phyloP scores from a whole-genome alignment of 2,888 invertebrate genomes.

The Elmis aenea region DNA sequence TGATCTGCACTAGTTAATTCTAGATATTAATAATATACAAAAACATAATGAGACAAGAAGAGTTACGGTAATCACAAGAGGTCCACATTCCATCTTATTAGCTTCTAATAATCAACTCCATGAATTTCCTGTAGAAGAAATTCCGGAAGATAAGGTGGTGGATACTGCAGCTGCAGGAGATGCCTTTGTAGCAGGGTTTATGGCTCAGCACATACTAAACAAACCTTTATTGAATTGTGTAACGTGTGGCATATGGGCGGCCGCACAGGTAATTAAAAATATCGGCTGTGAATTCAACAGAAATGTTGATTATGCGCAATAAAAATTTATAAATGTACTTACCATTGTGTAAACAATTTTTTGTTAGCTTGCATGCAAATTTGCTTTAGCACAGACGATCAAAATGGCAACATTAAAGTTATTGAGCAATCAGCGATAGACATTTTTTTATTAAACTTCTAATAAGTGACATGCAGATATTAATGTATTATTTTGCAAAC shows the following conservation, averaged over 20 bases:
- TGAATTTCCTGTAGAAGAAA: constrained; percentile 17
- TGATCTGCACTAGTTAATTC: constrained; percentile 1
- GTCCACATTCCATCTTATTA: constrained; percentile 22
- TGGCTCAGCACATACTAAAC: constrained; percentile 20
- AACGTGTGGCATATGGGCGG: constrained; percentile 18
- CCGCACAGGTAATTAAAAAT: constrained; percentile 21
- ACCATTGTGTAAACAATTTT: too few relatives aligned
- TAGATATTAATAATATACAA: constrained; percentile 6
- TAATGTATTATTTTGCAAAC: too few relatives aligned
- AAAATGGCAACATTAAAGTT: too few relatives aligned
- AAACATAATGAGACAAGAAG: constrained; percentile 9
- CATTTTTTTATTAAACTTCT: too few relatives aligned
- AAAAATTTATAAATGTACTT: too few relatives aligned
- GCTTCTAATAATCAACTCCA: constrained; percentile 7
- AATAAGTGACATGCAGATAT: too few relatives aligned
- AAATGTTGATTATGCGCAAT: too few relatives aligned
- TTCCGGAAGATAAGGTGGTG: constrained; percentile 18
- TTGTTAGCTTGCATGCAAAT: too few relatives aligned
- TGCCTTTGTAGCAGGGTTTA: constrained; percentile 32
- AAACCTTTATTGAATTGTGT: constrained; percentile 23
- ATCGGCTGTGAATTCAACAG: constrained; percentile 22
- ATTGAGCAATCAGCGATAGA: too few relatives aligned
- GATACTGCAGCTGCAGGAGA: constrained; percentile 35
- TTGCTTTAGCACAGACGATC: too few relatives aligned
- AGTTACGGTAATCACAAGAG: constrained; percentile 27